Evolutionary conservation across 2,888 invertebrate species (phyloP).

Genomic region (Mechanitis messenoides): DNA sequence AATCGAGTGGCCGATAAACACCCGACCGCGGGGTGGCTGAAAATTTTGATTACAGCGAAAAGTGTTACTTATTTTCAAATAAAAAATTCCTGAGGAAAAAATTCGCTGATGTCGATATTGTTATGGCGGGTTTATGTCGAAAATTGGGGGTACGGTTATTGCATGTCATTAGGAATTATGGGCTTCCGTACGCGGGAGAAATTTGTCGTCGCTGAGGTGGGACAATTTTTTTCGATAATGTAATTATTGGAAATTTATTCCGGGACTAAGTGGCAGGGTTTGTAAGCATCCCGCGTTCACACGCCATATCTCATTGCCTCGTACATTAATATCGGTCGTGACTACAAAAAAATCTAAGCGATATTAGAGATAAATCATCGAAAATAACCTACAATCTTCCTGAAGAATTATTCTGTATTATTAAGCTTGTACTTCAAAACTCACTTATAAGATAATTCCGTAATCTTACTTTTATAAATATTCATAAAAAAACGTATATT

Average conservation of each 20-base stretch:
- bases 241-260: slow-evolving; percentile 76
- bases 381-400: not conserved
- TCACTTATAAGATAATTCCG: too few species aligned
- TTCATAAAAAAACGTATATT: too few species aligned
- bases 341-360: not conserved
- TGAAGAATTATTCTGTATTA: not conserved
- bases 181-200: slow-evolving; percentile 68
- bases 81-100: slow-evolving; percentile 61
- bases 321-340: slow-evolving; percentile 17
- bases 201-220: slow-evolving; percentile 59
- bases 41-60: slow-evolving; percentile 74
- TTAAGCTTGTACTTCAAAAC: not conserved
- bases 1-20: slow-evolving; percentile 75
- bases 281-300: slow-evolving; percentile 32
- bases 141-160: slow-evolving; percentile 77
- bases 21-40: slow-evolving; percentile 44
- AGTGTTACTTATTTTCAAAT: slow-evolving; percentile 75
- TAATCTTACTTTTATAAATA: too few species aligned
- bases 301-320: slow-evolving; percentile 30
- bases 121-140: slow-evolving; percentile 76
- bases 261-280: slow-evolving; percentile 45
- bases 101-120: slow-evolving; percentile 76
- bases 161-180: slow-evolving; percentile 78
- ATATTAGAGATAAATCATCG: not conserved
- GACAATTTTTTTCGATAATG: slow-evolving; percentile 66